Conservation (phyloP, 2,113 vertebrate species). For the human region GRCh38 chr2:234631001-234631500, state of each 20-base stretch:
- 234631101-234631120: accelerated
- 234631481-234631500: not conserved
- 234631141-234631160: too few species aligned
- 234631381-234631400: not conserved
- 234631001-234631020: not conserved
- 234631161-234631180: too few species aligned
- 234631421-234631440: not conserved
- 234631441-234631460: not conserved
- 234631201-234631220: too few species aligned
- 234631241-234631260: too few species aligned
- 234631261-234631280: not conserved
- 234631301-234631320: too few species aligned
- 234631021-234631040: not conserved
- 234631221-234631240: too few species aligned
- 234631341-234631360: accelerated
- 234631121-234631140: not conserved
- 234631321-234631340: accelerated
- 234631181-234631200: not conserved
- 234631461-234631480: not conserved
- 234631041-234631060: not conserved
- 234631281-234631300: not conserved
- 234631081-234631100: not conserved
- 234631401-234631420: not conserved
- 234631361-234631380: not conserved
- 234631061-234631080: not conserved